phyloP scores from a whole-genome alignment of 2,888 invertebrate genomes.

The Monopis laevigella region DNA sequence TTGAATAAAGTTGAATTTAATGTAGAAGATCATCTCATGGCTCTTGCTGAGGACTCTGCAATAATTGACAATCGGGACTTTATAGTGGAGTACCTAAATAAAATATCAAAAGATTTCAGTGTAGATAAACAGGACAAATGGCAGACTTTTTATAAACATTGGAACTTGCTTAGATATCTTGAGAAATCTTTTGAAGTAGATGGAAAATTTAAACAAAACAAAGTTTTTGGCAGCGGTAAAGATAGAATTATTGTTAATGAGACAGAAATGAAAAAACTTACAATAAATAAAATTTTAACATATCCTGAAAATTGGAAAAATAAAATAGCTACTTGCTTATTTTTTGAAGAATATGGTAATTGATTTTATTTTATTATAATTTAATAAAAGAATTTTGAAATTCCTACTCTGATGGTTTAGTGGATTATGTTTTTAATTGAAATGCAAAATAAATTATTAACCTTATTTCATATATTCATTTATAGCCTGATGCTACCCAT shows the following conservation, averaged over 20 bases:
- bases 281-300: slow-evolving; percentile 51
- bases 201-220: slow-evolving; percentile 58
- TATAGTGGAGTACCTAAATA: slow-evolving; percentile 71
- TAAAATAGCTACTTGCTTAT: slow-evolving; percentile 64
- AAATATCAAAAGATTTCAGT: slow-evolving; percentile 47
- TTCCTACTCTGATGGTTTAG: not conserved
- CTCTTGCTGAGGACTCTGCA: slow-evolving; percentile 66
- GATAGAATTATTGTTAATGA: slow-evolving; percentile 53
- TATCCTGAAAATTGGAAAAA: slow-evolving; percentile 62
- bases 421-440: no score
- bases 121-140: slow-evolving; percentile 37
- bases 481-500: no score
- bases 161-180: slow-evolving; percentile 48
- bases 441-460: no score
- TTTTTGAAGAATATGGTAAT: slow-evolving; percentile 67
- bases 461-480: no score
- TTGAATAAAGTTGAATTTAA: slow-evolving; percentile 70
- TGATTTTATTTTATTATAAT: not conserved
- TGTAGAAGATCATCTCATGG: slow-evolving; percentile 64
- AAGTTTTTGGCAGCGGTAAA: slow-evolving; percentile 50
- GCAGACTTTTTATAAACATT: slow-evolving; percentile 46
- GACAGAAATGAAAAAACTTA: slow-evolving; percentile 56
- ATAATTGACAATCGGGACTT: slow-evolving; percentile 71
- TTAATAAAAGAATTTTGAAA: not conserved
- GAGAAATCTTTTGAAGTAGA: slow-evolving; percentile 59